Conservation (phyloP, 2,888 invertebrate species). For the Ischnura elegans region DNA sequence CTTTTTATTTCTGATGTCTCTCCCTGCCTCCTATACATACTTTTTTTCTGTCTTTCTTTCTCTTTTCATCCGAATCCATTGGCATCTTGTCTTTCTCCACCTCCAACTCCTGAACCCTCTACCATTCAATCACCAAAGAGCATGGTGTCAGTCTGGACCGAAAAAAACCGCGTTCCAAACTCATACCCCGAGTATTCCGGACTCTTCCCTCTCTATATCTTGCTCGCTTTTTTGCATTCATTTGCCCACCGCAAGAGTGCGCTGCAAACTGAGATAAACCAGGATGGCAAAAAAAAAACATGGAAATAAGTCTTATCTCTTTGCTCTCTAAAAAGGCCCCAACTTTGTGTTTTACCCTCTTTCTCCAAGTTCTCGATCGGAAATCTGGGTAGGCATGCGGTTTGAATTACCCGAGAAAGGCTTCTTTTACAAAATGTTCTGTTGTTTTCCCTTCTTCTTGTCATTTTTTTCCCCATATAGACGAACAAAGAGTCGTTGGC, state of each 20-base stretch:
- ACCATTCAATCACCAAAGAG: conserved; percentile 55
- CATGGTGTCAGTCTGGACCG: conserved; percentile 47
- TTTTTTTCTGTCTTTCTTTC: conserved; percentile 14
- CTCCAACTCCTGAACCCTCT: not conserved
- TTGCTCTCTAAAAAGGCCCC: conserved; percentile 5
- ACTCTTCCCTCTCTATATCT: not conserved
- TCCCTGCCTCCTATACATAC: not conserved
- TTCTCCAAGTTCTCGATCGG: not conserved
- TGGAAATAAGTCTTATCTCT: not conserved
- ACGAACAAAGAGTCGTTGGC: too few relatives aligned
- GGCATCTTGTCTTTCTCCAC: conserved; percentile 46
- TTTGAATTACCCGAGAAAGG: not conserved
- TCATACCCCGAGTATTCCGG: not conserved
- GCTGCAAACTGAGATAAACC: not conserved
- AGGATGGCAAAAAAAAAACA: not conserved
- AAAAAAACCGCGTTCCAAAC: not conserved
- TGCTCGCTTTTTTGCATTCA: not conserved
- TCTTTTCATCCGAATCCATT: conserved; percentile 52
- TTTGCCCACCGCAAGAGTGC: not conserved
- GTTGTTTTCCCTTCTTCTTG: not conserved
- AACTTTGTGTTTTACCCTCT: not conserved
- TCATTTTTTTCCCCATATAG: too few relatives aligned
- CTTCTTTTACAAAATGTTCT: not conserved
- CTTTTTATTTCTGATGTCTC: not conserved
- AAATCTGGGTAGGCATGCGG: not conserved